phyloP scores from a whole-genome alignment of 2,888 invertebrate genomes.

The Pyrrhosoma nymphula region DNA sequence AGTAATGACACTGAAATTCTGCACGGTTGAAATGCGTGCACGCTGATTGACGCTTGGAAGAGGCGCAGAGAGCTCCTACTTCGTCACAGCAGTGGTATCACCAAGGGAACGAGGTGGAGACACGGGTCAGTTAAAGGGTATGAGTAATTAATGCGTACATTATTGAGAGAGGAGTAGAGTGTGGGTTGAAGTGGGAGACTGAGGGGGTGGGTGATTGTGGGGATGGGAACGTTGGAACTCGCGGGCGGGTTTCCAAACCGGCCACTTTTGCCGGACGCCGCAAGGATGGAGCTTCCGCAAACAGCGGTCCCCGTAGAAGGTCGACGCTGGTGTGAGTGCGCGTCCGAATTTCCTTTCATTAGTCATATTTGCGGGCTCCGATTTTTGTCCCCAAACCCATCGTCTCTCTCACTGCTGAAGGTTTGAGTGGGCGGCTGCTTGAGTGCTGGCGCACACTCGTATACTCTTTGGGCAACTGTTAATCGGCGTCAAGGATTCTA shows the following conservation, averaged over 20 bases:
- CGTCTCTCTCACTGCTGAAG: not conserved
- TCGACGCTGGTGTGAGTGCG: not conserved
- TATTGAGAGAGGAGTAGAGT: not conserved
- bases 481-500: not conserved
- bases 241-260: not conserved
- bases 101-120: not conserved
- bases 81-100: not conserved
- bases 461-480: not conserved
- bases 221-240: not conserved
- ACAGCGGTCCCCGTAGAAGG: not conserved
- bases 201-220: not conserved
- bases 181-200: not conserved
- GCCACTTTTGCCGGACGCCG: conserved; percentile 1
- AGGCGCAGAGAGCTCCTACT: not conserved
- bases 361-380: not conserved
- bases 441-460: not conserved
- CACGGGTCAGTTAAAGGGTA: not conserved
- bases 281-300: not conserved
- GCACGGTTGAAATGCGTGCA: not conserved
- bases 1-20: not conserved
- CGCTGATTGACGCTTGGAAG: not conserved
- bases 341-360: conserved; percentile 15
- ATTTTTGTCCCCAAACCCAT: not conserved
- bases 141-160: not conserved
- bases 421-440: not conserved